Base-by-base conservation (phyloP, 2,797 vertebrate genomes). In the Microchirus variegatus region DNA sequence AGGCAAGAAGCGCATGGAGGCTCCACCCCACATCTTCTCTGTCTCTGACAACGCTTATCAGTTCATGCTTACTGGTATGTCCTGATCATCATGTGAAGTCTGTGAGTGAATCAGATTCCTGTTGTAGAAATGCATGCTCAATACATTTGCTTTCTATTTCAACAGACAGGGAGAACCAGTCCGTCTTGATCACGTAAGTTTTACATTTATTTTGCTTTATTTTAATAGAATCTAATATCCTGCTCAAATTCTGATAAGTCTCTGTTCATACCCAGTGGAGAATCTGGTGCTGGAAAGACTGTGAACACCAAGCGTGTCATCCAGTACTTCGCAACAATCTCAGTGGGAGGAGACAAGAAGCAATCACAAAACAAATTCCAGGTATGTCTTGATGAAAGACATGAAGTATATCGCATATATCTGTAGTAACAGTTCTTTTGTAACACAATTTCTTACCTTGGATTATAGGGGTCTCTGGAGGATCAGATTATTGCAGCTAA, bases 1-100 rank as follows among this genome's bases (percentile, higher is more conserved):
- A 86, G 95, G 95, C 90, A 97, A 96, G 83, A 97, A 97, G 86
- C 92, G 94, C 71, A 91, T 94, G 89, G 95, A 96, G 77, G 91
- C 93, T 61, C 94, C 95, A 15, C 95, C 95, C 43, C 95, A 96
- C 87, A 89, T 89, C 67, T 89, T 89, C 67, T 96, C 86, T 96
- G 96, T 96, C 88, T 96, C 81, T 95, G 6, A 95, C 96, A 60
- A 94, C 0, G 95, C 94, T 69, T 96, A 96, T 81, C 95, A 96
- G 90, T 75, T 68, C 84, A 93, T 93, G 92, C 89, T 88, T 69
- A 89, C 85, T 43, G 86, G 86, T 89, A 72, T 38, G 35, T 86
- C 38, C 11, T 16, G 76, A 71, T 72, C 89, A 95, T 94, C 40
- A 42, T 31, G 37, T 38, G 3, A 31, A 26, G 26, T 12, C 13